A percentile compares a stretch with the other conserved stretches of the same genome.
Evolutionary conservation across 2,888 invertebrate genomes (phyloP).

Genomic region (Eurytoma adleriae): DNA sequence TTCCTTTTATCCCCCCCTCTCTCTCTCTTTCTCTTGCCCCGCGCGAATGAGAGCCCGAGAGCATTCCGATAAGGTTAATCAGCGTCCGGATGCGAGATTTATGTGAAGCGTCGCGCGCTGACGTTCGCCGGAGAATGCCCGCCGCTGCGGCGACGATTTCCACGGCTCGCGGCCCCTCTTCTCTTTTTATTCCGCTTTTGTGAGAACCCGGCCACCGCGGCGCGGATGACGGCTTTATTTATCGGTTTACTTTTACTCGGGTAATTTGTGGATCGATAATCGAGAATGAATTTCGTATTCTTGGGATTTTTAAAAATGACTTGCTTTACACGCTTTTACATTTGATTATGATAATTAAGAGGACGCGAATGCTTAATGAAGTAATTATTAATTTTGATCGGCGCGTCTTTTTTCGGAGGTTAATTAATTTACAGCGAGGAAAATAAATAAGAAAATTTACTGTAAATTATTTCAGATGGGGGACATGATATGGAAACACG

Average conservation of each 20-base stretch:
- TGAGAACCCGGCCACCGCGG: no score
- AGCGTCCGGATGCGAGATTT: conserved; percentile 57
- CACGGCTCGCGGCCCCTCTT: not conserved
- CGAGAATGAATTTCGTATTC: not conserved
- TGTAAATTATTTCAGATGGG: no score
- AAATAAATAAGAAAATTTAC: no score
- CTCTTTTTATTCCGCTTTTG: no score
- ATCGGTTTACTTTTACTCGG: not conserved
- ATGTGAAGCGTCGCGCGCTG: conserved; percentile 42
- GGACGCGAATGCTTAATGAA: no score
- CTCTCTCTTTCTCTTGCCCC: conserved; percentile 22
- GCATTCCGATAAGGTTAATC: conserved; percentile 59
- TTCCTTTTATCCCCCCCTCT: not conserved
- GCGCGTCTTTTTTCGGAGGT: not conserved
- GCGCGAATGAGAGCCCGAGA: conserved; percentile 43
- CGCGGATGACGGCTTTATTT: conserved; percentile 27
- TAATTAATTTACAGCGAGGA: no score
- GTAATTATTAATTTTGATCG: no score
- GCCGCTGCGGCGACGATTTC: conserved; percentile 6
- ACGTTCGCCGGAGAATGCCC: conserved; percentile 33
- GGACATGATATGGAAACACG: no score
- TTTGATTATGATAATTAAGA: no score
- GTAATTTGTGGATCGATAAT: not conserved
- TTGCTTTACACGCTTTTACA: no score
- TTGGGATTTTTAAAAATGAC: conserved; percentile 5